Percentiles rank a stretch among this genome's conserved stretches.
These are phyloP conservation scores for Lytechinus pictus DNA, from an alignment of 35 echinoderm and acorn worm species.

Conservation along the genomic window DNA sequence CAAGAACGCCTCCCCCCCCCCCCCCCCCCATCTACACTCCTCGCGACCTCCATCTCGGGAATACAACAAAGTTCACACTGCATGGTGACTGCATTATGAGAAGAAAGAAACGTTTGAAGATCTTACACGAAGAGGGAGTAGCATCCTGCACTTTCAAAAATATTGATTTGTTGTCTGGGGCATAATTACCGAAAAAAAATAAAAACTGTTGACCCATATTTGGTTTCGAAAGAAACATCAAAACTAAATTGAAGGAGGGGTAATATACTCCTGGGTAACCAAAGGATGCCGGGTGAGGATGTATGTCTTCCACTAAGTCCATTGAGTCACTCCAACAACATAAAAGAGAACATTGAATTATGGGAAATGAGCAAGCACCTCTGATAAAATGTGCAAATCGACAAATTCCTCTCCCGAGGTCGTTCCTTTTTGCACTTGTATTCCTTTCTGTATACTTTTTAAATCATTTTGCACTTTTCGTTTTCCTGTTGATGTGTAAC, in stretches of 20 bases:
- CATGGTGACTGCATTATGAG: too few species aligned
- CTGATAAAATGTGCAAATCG: background rate
- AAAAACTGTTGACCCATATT: background rate
- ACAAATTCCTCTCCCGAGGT: background rate
- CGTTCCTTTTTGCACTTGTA: background rate
- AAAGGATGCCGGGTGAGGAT: background rate
- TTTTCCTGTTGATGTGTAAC: background rate
- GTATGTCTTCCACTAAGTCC: background rate
- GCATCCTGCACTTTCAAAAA: background rate
- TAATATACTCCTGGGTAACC: background rate
- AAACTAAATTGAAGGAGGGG: background rate
- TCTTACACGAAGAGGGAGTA: background rate
- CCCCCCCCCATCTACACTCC: background rate
- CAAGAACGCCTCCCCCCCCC: too few species aligned
- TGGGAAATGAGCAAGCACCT: conserved; percentile 9
- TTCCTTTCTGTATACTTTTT: background rate
- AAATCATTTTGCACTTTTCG: background rate
- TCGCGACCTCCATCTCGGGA: background rate
- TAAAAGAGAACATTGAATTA: background rate
- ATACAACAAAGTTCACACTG: too few species aligned
- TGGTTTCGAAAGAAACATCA: background rate
- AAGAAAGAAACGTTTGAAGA: too few species aligned
- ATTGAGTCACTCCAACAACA: background rate
- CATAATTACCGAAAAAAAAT: background rate
- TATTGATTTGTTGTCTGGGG: background rate